phyloP scores from a whole-genome alignment of 1,140 invertebrate species.

The Sipha flava region DNA sequence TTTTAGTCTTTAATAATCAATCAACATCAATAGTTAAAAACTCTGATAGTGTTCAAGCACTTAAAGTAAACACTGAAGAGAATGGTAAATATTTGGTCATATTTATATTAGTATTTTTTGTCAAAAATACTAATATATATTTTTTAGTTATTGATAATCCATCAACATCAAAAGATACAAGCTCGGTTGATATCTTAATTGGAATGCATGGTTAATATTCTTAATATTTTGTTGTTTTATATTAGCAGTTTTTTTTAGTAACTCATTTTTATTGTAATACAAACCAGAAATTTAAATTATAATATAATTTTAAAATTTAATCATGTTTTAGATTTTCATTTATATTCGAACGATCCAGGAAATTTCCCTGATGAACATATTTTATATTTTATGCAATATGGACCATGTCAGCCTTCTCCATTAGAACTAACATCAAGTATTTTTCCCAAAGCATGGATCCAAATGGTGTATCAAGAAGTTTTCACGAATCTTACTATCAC shows the following conservation, averaged over 20 bases:
- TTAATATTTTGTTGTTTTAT: neutral
- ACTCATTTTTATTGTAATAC: neutral
- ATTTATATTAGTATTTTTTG: no score
- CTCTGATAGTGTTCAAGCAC: no score
- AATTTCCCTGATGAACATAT: neutral
- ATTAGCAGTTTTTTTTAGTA: neutral
- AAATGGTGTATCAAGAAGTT: neutral
- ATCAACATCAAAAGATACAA: neutral
- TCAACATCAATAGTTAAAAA: no score
- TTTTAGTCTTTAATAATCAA: no score
- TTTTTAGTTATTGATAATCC: neutral
- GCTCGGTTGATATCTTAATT: neutral
- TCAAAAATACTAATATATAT: neutral
- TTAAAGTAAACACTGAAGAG: no score
- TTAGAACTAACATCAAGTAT: neutral
- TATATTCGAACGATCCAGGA: neutral
- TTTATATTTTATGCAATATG: neutral
- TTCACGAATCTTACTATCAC: neutral
- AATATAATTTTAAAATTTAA: neutral
- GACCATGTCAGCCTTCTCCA: neutral
- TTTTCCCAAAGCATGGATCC: neutral
- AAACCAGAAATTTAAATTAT: neutral
- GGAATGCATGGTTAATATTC: neutral
- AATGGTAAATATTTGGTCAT: no score
- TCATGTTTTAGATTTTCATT: neutral